Conservation (phyloP, 2,113 vertebrate genomes). For the Neolamprologus cancellatus region DNA sequence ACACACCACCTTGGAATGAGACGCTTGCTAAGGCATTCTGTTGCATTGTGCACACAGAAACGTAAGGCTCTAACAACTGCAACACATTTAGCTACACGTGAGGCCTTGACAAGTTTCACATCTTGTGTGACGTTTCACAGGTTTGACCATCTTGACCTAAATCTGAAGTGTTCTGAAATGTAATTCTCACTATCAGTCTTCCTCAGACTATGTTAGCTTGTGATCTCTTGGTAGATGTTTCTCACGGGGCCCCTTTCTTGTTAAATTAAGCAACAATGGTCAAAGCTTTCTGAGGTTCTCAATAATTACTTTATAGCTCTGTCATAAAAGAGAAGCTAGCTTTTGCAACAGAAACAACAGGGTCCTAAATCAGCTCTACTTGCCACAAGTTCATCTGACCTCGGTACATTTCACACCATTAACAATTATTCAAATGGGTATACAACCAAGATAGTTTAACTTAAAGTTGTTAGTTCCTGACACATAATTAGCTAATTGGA, state of each 20-base stretch:
- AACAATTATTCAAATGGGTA: not conserved
- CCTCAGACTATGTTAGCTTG: not conserved
- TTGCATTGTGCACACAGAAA: not conserved
- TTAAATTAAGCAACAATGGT: not conserved
- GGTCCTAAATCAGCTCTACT: not conserved
- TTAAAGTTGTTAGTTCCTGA: not conserved
- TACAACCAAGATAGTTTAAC: not conserved
- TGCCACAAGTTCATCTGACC: not conserved
- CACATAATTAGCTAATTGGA: not conserved
- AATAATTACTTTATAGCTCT: not conserved
- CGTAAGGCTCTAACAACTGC: not conserved
- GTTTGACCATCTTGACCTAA: not conserved
- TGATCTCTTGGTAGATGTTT: not conserved
- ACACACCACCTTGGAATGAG: not conserved
- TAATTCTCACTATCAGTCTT: not conserved
- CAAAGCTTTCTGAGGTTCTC: not conserved
- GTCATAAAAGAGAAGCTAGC: not conserved
- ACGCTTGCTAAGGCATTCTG: not conserved
- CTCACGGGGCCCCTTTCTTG: not conserved
- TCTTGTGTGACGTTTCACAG: fast-evolving
- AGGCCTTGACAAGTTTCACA: not conserved
- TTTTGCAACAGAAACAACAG: not conserved
- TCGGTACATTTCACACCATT: not conserved
- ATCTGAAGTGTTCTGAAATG: not conserved
- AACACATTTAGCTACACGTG: not conserved